Percentiles rank a stretch among this genome's conserved stretches.
phyloP scores from a whole-genome alignment of 2,797 vertebrate species.

The Coranthus polyacanthus region DNA sequence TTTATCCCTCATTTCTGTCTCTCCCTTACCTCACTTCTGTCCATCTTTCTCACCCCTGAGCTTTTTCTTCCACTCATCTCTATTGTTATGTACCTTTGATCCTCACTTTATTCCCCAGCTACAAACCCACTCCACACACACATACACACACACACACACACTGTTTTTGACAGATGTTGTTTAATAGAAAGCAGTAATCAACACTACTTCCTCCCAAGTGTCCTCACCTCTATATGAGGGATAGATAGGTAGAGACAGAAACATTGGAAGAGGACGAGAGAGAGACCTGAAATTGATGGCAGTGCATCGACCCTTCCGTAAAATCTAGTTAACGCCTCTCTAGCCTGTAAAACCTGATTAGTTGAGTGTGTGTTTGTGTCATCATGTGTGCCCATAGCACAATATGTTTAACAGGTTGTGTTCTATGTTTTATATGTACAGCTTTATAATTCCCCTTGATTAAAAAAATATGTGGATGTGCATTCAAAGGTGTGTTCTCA shows the following conservation, averaged over 20 bases:
- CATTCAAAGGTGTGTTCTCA: conserved; percentile 7
- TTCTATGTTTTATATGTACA: conserved; percentile 45
- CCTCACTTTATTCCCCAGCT: conserved; percentile 41
- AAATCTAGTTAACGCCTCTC: conserved; percentile 80
- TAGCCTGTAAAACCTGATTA: conserved; percentile 78
- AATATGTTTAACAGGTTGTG: conserved; percentile 64
- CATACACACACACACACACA: conserved; percentile 37
- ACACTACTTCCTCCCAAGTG: conserved; percentile 49
- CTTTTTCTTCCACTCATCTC: conserved; percentile 21
- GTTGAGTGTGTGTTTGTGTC: conserved; percentile 60
- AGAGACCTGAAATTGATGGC: conserved; percentile 75
- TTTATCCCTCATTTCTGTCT: conserved; percentile 54
- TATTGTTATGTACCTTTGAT: conserved; percentile 67
- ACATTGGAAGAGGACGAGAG: conserved; percentile 35
- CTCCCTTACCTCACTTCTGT: conserved; percentile 56
- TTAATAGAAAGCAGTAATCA: conserved; percentile 73
- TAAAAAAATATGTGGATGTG: conserved; percentile 62
- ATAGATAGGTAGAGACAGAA: conserved; percentile 45
- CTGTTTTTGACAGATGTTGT: conserved; percentile 58
- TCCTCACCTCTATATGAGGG: conserved; percentile 49
- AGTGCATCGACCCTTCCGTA: conserved; percentile 75
- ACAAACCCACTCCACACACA: conserved; percentile 39
- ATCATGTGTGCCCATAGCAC: conserved; percentile 38
- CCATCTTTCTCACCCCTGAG: conserved; percentile 32
- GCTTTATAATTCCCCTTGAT: conserved; percentile 66